phyloP scores from a whole-genome alignment of 2,113 vertebrate species.

The Stigmatopora nigra region DNA sequence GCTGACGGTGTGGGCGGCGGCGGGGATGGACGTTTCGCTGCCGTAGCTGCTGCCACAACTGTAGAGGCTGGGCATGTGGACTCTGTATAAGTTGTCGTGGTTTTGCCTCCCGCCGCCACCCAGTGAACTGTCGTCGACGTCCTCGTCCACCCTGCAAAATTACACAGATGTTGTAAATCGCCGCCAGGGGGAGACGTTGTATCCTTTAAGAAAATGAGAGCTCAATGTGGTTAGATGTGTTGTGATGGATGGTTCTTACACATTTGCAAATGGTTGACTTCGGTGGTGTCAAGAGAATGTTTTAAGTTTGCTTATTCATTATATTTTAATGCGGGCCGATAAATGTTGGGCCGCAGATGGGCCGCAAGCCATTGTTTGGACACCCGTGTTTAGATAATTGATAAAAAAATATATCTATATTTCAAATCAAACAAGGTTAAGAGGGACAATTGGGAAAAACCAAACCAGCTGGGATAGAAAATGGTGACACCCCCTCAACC shows the following conservation, averaged over 20 bases:
- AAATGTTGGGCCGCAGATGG: no score
- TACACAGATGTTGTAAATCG: background rate
- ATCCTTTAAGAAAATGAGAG: slow-evolving; percentile 8
- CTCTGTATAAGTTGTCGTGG: slow-evolving; percentile 91
- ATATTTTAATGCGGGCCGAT: no score
- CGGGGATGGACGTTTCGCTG: slow-evolving; percentile 94
- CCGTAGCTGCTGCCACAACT: slow-evolving; percentile 98
- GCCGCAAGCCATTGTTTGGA: no score
- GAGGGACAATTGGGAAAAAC: slow-evolving; percentile 15
- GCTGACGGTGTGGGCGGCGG: slow-evolving; percentile 95
- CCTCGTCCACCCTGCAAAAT: slow-evolving; percentile 78
- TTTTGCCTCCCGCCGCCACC: slow-evolving; percentile 81
- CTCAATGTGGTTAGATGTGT: slow-evolving; percentile 25
- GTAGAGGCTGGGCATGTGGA: slow-evolving; percentile 98
- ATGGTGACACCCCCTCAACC: slow-evolving; percentile 28
- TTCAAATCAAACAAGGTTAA: slow-evolving; percentile 17
- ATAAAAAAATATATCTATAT: background rate
- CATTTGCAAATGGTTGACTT: background rate
- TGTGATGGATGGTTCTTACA: slow-evolving; percentile 25
- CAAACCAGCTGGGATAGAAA: slow-evolving; percentile 47
- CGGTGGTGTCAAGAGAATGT: background rate
- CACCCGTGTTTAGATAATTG: no score
- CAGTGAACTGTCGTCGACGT: slow-evolving; percentile 83
- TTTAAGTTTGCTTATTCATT: background rate
- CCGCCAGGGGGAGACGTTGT: slow-evolving; percentile 54